These are phyloP conservation scores for Scomber colias DNA, from an alignment of 2,113 vertebrate species.

Conservation along the genomic window DNA sequence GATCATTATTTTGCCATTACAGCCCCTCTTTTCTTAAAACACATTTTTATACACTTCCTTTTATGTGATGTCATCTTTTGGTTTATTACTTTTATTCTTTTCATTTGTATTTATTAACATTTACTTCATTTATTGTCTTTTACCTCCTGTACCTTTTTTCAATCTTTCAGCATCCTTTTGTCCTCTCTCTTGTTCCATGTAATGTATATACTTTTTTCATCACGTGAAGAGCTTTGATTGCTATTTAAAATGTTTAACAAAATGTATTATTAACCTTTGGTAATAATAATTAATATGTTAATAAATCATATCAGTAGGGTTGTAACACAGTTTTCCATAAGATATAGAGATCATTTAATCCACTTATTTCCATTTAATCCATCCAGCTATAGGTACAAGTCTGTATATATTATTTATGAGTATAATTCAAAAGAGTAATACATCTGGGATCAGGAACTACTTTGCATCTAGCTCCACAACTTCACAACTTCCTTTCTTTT, in stretches of 20 bases:
- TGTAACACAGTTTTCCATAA: not conserved
- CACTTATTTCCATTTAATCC: not conserved
- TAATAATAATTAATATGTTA: not conserved
- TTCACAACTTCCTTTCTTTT: constrained; percentile 27
- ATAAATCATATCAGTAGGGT: not conserved
- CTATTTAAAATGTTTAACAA: not conserved
- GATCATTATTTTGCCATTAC: too few species aligned
- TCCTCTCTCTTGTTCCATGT: too few species aligned
- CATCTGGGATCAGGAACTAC: constrained; percentile 41
- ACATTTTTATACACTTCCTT: too few species aligned
- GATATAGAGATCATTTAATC: not conserved
- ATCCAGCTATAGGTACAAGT: not conserved
- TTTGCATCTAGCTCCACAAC: constrained; percentile 27
- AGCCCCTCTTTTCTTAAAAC: too few species aligned
- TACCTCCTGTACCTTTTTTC: too few species aligned
- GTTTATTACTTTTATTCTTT: too few species aligned
- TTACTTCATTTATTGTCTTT: too few species aligned
- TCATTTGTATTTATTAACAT: too few species aligned
- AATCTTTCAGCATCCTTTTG: too few species aligned
- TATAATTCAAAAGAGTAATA: constrained; percentile 13
- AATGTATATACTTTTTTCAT: not conserved
- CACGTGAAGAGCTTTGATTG: too few species aligned
- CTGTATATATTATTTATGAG: constrained; percentile 15
- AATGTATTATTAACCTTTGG: not conserved
- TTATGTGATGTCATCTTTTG: too few species aligned